A percentile compares a stretch with the other conserved stretches of the same genome.
phyloP scores from a whole-genome alignment of 2,797 vertebrate genomes.

The Argentina silus region DNA sequence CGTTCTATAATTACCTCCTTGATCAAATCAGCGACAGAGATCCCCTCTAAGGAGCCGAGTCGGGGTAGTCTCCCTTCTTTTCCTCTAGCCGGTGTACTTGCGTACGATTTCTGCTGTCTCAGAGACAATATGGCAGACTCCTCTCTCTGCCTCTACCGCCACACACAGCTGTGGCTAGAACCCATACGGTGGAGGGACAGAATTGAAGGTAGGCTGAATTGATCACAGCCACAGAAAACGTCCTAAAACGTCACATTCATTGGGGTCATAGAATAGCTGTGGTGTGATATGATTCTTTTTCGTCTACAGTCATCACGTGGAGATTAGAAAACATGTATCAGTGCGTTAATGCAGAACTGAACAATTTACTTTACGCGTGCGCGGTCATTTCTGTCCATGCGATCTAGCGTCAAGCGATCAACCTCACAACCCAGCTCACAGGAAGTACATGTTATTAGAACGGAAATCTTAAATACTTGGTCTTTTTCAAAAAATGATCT shows the following conservation, averaged over 20 bases:
- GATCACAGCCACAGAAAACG: no score
- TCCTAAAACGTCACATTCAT: no score
- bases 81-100: conserved; percentile 47
- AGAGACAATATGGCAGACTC: conserved; percentile 91
- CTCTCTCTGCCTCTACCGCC: conserved; percentile 14
- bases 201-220: no score
- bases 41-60: conserved; percentile 25
- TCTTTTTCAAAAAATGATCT: not conserved
- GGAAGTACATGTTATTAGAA: not conserved
- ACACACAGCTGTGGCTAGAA: conserved; percentile 20
- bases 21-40: conserved; percentile 30
- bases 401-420: not conserved
- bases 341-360: no score
- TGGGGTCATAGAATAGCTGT: no score
- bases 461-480: not conserved
- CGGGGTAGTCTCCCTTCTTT: conserved; percentile 36
- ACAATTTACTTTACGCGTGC: no score
- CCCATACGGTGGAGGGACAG: conserved; percentile 22
- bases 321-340: no score
- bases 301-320: no score
- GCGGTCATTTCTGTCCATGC: not conserved
- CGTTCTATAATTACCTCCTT: conserved; percentile 55
- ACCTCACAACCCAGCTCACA: not conserved
- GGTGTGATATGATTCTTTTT: no score
- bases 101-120: conserved; percentile 74